These are phyloP conservation scores for Macroglossus sobrinus DNA, from an alignment of 2,113 vertebrate species.

Conservation along the genomic window DNA sequence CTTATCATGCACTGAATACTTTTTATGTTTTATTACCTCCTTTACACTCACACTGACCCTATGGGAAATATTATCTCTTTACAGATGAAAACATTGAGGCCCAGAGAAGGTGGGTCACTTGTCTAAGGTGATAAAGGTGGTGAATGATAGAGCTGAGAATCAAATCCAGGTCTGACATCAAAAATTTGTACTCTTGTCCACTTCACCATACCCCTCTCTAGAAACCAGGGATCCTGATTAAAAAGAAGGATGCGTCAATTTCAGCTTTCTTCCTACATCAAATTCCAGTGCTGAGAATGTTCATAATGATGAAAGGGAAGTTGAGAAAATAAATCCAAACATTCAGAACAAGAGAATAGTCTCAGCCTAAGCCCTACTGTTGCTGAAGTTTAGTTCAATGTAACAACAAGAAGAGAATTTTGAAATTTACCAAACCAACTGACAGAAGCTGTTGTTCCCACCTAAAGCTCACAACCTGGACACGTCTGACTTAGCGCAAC, in stretches of 20 bases:
- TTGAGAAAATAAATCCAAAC: background rate
- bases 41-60: background rate
- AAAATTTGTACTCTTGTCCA: background rate
- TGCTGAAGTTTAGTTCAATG: background rate
- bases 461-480: background rate
- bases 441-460: background rate
- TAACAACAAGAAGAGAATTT: background rate
- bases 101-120: background rate
- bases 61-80: background rate
- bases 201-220: background rate
- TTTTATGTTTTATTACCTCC: background rate
- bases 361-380: background rate
- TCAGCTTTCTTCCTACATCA: background rate
- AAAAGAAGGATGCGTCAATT: background rate
- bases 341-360: background rate
- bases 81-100: background rate
- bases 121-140: background rate
- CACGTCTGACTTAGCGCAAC: background rate
- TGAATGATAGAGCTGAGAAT: background rate
- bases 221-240: background rate
- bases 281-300: background rate
- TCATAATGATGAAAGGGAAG: conserved; percentile 24
- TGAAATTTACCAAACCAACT: background rate
- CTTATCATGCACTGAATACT: background rate
- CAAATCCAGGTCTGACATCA: conserved; percentile 7